These are phyloP conservation scores for Micronisus gabar DNA, from an alignment of 2,113 vertebrate species.

Conservation along the genomic window DNA sequence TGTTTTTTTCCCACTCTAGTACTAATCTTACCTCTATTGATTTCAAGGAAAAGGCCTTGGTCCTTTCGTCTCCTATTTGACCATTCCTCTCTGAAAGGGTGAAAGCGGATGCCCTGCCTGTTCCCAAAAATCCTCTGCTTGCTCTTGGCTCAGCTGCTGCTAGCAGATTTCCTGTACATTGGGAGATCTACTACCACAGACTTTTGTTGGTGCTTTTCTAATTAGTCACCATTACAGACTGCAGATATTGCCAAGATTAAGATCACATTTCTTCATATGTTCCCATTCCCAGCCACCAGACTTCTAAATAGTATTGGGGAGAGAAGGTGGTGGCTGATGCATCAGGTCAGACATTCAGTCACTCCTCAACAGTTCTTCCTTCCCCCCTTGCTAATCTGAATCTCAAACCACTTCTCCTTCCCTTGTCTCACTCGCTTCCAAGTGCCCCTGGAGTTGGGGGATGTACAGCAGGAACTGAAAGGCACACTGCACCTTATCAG, in stretches of 20 bases:
- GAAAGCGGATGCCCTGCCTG: not conserved
- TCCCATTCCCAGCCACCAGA: not conserved
- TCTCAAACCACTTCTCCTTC: not conserved
- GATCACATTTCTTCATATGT: not conserved
- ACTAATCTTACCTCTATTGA: not conserved
- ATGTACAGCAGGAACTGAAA: not conserved
- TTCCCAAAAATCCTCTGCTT: not conserved
- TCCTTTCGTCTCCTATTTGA: not conserved
- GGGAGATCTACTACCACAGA: not conserved
- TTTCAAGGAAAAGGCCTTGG: not conserved
- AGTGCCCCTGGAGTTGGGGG: not conserved
- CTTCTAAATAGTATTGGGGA: not conserved
- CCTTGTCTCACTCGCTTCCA: not conserved
- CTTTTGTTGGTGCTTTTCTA: not conserved
- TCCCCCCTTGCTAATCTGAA: not conserved
- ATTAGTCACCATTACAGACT: not conserved
- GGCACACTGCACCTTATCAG: not conserved
- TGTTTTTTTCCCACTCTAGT: not conserved
- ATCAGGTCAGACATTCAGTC: not conserved
- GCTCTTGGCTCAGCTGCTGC: not conserved
- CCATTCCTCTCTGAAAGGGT: not conserved
- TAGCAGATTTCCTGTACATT: not conserved
- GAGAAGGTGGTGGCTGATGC: not conserved
- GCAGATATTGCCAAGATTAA: not conserved
- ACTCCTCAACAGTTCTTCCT: not conserved